phyloP scores from a whole-genome alignment of 2,797 vertebrate species.

The Selene dorsalis region DNA sequence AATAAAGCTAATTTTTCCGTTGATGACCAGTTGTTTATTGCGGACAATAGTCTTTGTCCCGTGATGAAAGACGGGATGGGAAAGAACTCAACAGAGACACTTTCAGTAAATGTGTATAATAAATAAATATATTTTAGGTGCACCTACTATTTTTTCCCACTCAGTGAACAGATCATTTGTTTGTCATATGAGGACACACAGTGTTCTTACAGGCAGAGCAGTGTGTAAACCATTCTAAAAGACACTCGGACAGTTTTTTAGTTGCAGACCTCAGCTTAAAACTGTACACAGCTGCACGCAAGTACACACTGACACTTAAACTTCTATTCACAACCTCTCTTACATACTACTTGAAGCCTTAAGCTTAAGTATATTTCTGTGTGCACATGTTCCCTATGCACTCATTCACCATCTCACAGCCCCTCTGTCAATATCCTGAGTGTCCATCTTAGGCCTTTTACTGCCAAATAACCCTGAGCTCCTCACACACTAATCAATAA shows the following conservation, averaged over 20 bases:
- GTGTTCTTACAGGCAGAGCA: no score
- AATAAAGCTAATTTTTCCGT: neutral
- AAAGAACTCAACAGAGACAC: no score
- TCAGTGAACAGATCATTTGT: no score
- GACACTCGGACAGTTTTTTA: no score
- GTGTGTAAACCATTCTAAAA: no score
- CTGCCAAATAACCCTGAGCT: constrained; percentile 48
- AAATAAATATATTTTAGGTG: no score
- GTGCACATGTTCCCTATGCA: constrained; percentile 1
- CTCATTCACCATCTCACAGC: constrained; percentile 24
- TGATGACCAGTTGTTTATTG: neutral
- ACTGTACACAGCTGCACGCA: neutral
- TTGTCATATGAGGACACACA: no score
- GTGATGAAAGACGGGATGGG: no score
- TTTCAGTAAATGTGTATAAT: no score
- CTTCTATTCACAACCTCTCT: constrained; percentile 5
- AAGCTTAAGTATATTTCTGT: constrained; percentile 12
- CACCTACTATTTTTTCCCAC: no score
- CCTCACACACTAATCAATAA: constrained; percentile 54
- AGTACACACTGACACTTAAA: neutral
- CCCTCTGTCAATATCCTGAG: constrained; percentile 21
- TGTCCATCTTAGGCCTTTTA: constrained; percentile 41
- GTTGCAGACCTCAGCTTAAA: neutral
- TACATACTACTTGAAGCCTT: neutral
- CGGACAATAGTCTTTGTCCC: no score